Conservation (phyloP, 1,140 invertebrate species). For the Brachionus plicatilis region DNA sequence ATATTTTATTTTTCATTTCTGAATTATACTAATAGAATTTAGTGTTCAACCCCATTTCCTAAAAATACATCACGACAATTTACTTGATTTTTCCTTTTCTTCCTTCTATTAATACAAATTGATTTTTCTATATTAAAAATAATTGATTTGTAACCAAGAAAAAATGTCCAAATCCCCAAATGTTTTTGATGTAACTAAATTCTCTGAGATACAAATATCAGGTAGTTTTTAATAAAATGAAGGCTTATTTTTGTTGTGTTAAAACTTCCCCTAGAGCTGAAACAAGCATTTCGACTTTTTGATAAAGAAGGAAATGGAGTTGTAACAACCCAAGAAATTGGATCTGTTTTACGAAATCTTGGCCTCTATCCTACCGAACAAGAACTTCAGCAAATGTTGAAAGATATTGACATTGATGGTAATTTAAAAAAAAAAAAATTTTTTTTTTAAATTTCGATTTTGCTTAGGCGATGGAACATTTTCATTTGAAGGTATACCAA, state of each 20-base stretch:
- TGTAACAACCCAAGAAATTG: conserved; percentile 42
- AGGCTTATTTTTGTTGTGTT: not conserved
- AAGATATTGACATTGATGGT: conserved; percentile 42
- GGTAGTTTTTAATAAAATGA: not conserved
- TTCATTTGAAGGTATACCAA: conserved; percentile 24
- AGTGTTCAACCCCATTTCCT: not conserved
- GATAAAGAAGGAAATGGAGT: conserved; percentile 43
- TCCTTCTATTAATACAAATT: no score
- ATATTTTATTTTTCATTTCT: not conserved
- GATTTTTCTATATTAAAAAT: no score
- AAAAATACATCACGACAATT: not conserved
- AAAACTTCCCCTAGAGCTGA: conserved; percentile 40
- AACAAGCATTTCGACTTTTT: conserved; percentile 43
- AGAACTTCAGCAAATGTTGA: conserved; percentile 42
- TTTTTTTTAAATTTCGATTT: not conserved
- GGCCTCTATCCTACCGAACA: conserved; percentile 42
- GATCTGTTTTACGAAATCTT: conserved; percentile 42
- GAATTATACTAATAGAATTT: not conserved
- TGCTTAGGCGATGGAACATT: conserved; percentile 18
- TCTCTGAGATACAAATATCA: conserved; percentile 30
- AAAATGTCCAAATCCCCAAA: not conserved
- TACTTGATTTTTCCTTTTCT: no score
- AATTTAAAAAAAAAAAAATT: not conserved
- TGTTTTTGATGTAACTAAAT: not conserved
- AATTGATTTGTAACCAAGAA: not conserved